Conservation (phyloP, 2,797 vertebrate species). For the Cynopterus sphinx region DNA sequence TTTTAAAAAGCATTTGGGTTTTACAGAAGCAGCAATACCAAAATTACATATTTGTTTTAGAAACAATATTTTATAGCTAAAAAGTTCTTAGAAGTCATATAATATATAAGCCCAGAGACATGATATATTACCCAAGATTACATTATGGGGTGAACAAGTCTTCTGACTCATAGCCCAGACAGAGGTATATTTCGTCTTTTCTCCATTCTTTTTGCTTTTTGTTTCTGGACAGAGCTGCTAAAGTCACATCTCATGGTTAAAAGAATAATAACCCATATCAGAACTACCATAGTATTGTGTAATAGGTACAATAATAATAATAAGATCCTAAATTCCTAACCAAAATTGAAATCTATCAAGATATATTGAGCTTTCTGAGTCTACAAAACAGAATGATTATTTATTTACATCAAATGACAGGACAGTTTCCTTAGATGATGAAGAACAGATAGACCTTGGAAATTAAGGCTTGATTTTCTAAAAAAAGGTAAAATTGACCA, state of each 20-base stretch:
- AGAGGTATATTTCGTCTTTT: background rate
- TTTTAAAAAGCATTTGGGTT: background rate
- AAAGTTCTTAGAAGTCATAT: background rate
- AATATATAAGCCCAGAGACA: background rate
- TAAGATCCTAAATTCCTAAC: background rate
- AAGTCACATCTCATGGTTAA: background rate
- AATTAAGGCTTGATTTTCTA: constrained; percentile 32
- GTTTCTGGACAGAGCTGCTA: background rate
- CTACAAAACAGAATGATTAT: background rate
- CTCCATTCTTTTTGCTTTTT: background rate
- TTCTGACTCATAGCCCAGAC: background rate
- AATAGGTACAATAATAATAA: background rate
- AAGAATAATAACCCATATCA: background rate
- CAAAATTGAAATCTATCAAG: background rate
- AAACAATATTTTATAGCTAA: background rate
- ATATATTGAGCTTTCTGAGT: background rate
- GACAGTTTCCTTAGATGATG: background rate
- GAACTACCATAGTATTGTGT: background rate
- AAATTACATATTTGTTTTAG: constrained; percentile 1
- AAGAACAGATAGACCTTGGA: background rate
- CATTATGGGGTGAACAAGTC: background rate
- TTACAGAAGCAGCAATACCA: background rate
- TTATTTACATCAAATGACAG: constrained; percentile 23
- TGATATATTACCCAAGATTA: background rate
- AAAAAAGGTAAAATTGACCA: background rate